These are phyloP conservation scores for Idaea biselata DNA, from an alignment of 2,888 invertebrate species.

Conservation along the genomic window DNA sequence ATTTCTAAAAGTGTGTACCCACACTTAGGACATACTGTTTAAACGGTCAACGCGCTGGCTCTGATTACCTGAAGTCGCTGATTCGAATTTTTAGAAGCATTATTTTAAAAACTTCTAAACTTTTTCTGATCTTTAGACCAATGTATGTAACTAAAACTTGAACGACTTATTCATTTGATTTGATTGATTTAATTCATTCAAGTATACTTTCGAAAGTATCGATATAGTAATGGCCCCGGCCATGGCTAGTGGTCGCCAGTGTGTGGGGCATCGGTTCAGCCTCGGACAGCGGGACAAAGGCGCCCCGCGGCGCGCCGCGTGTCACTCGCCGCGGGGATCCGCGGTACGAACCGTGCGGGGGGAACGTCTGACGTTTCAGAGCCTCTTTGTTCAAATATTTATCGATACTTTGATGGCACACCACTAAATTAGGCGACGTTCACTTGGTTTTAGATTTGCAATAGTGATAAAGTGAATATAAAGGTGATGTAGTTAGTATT, in stretches of 20 bases:
- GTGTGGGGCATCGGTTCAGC: conserved; percentile 61
- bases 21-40: too few species aligned
- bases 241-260: conserved; percentile 27
- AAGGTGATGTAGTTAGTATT: background rate
- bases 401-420: conserved; percentile 12
- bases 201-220: conserved; percentile 12
- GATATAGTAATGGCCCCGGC: conserved; percentile 28
- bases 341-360: conserved; percentile 7
- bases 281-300: conserved; percentile 67
- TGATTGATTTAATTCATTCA: too few species aligned
- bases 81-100: too few species aligned
- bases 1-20: too few species aligned
- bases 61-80: too few species aligned
- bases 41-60: too few species aligned
- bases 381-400: conserved; percentile 14
- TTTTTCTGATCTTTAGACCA: too few species aligned
- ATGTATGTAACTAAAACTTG: too few species aligned
- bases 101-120: too few species aligned
- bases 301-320: conserved; percentile 57
- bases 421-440: conserved; percentile 13
- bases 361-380: conserved; percentile 7
- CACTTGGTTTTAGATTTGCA: conserved; percentile 5
- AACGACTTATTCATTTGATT: too few species aligned
- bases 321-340: conserved; percentile 28
- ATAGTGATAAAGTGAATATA: background rate